Evolutionary conservation across 2,888 invertebrate genomes (phyloP), one percentile per base, ranked within the genome.

Genomic region (Chymomyza amoena): DNA sequence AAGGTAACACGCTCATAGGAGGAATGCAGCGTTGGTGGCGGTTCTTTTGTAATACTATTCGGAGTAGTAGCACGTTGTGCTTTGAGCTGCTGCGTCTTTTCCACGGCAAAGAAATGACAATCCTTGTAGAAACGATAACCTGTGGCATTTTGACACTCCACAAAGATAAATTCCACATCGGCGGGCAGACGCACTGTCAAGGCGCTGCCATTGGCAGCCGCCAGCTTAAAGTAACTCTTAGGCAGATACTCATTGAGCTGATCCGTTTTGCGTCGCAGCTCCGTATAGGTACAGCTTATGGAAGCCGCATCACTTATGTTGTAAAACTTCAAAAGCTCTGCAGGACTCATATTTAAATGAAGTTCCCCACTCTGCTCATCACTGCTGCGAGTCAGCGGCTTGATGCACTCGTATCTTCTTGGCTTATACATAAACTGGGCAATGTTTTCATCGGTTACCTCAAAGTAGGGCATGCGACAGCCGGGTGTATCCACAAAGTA

Each of bases 121-220:
- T 96, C 95, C 79, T 93, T 93, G 86, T 96, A 95, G 61, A 95
- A 91, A 63, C 91, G 91, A 36, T 89, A 87, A 2, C 91, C 91
- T 67, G 92, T 84, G 4, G 72, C 67, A 70, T 92, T 91, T 16
- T 89, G 91, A 89, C 97, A 97, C 25, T 92, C 92, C 4, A 96
- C 94, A 90, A 93, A 93, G 10, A 96, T 93, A 88, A 95, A 96
- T 90, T 97, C 96, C 20, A 81, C 63, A 28, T 81, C 71, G 4
- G 68, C 57, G 91, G 81, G 92, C 89, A 72, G 73, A 13, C 72
- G 52, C 18, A 76, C 64, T 59, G 69, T 80, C 62, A 75, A 52
- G 6, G 50, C 57, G 10, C 69, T 28, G 0, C 54, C 51, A 28
- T 50, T 45, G 20, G 78, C 73, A 16, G 77, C 64, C n/a, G 76